Base-by-base conservation (phyloP, 2,797 vertebrate species). In the Acipenser transmontanus region DNA sequence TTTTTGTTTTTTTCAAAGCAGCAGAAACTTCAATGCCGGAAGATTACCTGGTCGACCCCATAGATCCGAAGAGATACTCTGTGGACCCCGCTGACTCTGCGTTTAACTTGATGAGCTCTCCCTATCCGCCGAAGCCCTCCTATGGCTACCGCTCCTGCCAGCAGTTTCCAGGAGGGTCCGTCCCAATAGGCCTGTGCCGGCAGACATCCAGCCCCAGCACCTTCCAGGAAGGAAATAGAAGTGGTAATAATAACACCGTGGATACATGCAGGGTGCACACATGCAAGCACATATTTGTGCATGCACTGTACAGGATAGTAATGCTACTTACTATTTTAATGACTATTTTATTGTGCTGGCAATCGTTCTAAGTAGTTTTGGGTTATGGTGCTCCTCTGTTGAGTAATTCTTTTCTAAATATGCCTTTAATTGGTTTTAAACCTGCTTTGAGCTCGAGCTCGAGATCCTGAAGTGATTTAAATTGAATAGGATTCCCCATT, bases 191-290 rank as follows among this genome's bases (percentile, higher is more conserved):
- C 2, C 59, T 91, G 74, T 87, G 81, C 79, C 88, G 92, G 61
- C 93, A 91, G 63, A 78, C 86, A 1, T 92, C 91, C 50, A 94
- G 91, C 64, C 92, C 92, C 20, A 90, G 85, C 64, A 82, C 82
- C 72, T 91, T 84, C 73, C 88, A 84, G 49, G 94, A 98, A 67
- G 90, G 85, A 84, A 92, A 94, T 84, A 88, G 90, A 91, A 92
- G 88, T 82, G 92, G 93, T 97, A 91, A 94, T 52, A 51, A 57
- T 8, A 14, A 54, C 63, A 64, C 34, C 20, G 17, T 59, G 50
- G 14, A 12, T 34, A 34, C 34, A 34, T 34, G 4, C 34, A 34
- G 2, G 4, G 34, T 34, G 2, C 4, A 34, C 34, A 34, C 34
- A 34, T 34, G 34, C 34, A 34, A 34, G 20, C 20, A 17, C 17